Percentiles rank a stretch among this genome's conserved stretches.
Evolutionary conservation across 2,888 invertebrate genomes (phyloP).

Genomic region (Trachelus stipa): DNA sequence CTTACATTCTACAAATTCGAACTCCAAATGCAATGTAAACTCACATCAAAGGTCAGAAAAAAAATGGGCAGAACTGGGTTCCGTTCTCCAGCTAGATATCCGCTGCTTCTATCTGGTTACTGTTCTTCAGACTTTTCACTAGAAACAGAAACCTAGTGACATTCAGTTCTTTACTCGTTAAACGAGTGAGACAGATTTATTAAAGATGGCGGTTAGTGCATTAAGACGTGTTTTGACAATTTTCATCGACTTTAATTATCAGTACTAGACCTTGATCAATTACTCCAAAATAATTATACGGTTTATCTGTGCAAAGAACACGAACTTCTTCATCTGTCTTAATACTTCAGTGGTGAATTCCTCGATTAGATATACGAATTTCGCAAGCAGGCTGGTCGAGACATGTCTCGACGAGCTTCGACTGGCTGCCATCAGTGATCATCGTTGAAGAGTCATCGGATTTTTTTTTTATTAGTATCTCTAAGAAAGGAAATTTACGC

Average conservation of each 20-base stretch:
- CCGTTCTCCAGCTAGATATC: background rate
- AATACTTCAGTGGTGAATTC: background rate
- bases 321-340: background rate
- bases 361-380: background rate
- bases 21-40: background rate
- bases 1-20: background rate
- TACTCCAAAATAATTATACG: background rate
- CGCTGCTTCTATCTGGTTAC: background rate
- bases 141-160: background rate
- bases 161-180: background rate
- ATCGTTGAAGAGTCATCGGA: background rate
- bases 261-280: background rate
- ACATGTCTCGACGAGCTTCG: slow-evolving; percentile 41
- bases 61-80: background rate
- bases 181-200: slow-evolving; percentile 19
- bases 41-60: background rate
- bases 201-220: slow-evolving; percentile 52
- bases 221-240: slow-evolving; percentile 52
- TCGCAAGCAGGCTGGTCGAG: slow-evolving; percentile 34
- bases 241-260: slow-evolving; percentile 27
- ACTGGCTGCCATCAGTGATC: slow-evolving; percentile 38
- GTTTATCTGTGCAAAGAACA: background rate
- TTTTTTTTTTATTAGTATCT: background rate
- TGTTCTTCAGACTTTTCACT: background rate
- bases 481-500: background rate